Evolutionary conservation across 2,888 invertebrate species (phyloP), one percentile per base, ranked within the genome.

Genomic region (Eutolmus rufibarbis): DNA sequence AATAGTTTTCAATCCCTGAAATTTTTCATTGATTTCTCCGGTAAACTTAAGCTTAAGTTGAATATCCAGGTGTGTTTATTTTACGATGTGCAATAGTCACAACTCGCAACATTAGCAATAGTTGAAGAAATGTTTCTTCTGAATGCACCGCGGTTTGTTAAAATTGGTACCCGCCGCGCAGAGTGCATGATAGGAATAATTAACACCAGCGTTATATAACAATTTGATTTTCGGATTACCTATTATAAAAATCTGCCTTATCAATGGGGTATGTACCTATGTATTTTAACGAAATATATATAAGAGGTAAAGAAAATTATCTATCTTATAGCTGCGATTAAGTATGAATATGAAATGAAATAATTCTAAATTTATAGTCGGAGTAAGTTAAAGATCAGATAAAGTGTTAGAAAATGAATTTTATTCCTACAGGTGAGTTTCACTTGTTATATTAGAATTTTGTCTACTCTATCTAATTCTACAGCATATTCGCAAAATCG

Each of bases 401-500:
- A 8, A 56, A 56, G 56, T n/a, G 31, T 8, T 57, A 19, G 12
- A 82, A 82, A n/a, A 82, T 82, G 82, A 57, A 9, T 9, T 57
- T 66, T 57, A 57, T 57, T 57, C 66, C 82, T n/a, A 28, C 57
- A 37, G 66, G 82, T 82, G 16, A 82, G 7, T n/a, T 5, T 23
- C 5, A 28, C n/a, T 43, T 46, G 2, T 79, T 43, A 37, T 37
- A 4, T 8, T 28, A 8, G 5, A 85, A 16, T 16, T 28, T 28
- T 74, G 1, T 23, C 77, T 51, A 40, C 28, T 81, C 3, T 14
- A 81, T 28, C 14, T 46, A 57, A 66, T 37, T 86, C 16, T 40
- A n/a, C 34, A 78, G 86, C 56, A 34, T 56, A 86, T 92, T 98
- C 97, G 90, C 99, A 99, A 91, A 94, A 96, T 0, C 95, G 99